Evolutionary conservation across 2,888 invertebrate species (phyloP), one percentile per base, ranked within the genome.

Genomic region (Ephialtes manifestator): DNA sequence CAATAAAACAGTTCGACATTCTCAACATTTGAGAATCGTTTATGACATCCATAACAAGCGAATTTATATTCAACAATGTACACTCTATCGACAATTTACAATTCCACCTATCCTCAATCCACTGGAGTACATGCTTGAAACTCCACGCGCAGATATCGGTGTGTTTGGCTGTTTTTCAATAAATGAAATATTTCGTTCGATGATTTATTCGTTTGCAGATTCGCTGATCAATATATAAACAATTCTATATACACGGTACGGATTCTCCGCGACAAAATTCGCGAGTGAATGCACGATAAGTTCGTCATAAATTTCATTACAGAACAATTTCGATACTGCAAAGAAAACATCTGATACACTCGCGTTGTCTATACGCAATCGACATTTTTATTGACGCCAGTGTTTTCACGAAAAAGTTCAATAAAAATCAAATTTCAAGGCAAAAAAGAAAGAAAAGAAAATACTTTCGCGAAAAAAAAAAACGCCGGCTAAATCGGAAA

Each of bases 401-500:
- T 15, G 20, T 75, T 51, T 58, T 67, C n/a, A 28, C 60, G 68
- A 55, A 68, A 65, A 58, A 28, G 28, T 63, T 13, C n/a, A 76
- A 65, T n/a, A 63, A 72, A 51, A 39, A 78, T 28, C 20, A 48
- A 63, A 46, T 67, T 28, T 8, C 1, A 35, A 4, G 2, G 35
- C 35, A 8, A 46, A 11, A 10, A 67, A 31, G 71, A 70, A 51
- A 68, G 43, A 71, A 65, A 77, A 39, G 20, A 46, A 4, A 43
- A 13, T 24, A 43, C 13, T 28, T 60, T 4, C 20, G 4, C 1
- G 20, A 13, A 65, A 39, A 51, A 65, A 82, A 60, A 7, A 60
- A 39, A 39, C 7, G 13, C 11, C 53, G 35, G 20, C 60, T 51
- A 93, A 85, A 93, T 89, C 35, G 89, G 86, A 88, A 90, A 88